A percentile compares a stretch with the other conserved stretches of the same genome.
phyloP scores from a whole-genome alignment of 1,140 invertebrate genomes.

The Ruditapes philippinarum region DNA sequence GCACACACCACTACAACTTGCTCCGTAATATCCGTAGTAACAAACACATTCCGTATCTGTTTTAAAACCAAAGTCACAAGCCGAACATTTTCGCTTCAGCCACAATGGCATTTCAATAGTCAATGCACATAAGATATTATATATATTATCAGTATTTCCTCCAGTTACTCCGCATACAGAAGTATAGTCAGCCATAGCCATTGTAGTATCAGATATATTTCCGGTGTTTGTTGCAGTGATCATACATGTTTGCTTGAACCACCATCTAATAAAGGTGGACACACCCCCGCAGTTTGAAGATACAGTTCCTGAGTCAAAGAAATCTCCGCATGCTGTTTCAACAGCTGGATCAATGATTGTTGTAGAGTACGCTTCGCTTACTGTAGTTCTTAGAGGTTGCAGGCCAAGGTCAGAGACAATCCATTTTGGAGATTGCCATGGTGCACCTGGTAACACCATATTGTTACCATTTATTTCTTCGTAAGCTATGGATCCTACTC shows the following conservation, averaged over 20 bases:
- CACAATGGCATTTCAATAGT: conserved; percentile 53
- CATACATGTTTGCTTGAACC: conserved; percentile 64
- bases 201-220: conserved; percentile 50
- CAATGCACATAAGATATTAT: conserved; percentile 60
- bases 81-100: conserved; percentile 67
- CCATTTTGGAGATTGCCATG: conserved; percentile 75
- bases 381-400: neutral
- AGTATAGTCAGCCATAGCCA: conserved; percentile 69
- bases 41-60: conserved; percentile 67
- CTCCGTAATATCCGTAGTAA: conserved; percentile 73
- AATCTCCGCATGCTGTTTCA: conserved; percentile 57
- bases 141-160: conserved; percentile 35
- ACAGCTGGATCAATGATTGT: conserved; percentile 4
- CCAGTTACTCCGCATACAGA: conserved; percentile 57
- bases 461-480: conserved; percentile 68
- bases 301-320: conserved; percentile 60
- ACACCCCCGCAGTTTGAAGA: conserved; percentile 60
- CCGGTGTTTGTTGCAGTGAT: conserved; percentile 38
- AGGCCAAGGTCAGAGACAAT: conserved; percentile 69
- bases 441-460: conserved; percentile 66
- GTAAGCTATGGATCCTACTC: conserved; percentile 69
- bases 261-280: conserved; percentile 14
- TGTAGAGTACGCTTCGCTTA: neutral
- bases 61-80: conserved; percentile 70
- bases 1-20: conserved; percentile 66